Percentiles rank a stretch among this genome's conserved stretches.
Evolutionary conservation across 1,140 invertebrate species (phyloP).

Genomic region (Diorhabda sublineata): DNA sequence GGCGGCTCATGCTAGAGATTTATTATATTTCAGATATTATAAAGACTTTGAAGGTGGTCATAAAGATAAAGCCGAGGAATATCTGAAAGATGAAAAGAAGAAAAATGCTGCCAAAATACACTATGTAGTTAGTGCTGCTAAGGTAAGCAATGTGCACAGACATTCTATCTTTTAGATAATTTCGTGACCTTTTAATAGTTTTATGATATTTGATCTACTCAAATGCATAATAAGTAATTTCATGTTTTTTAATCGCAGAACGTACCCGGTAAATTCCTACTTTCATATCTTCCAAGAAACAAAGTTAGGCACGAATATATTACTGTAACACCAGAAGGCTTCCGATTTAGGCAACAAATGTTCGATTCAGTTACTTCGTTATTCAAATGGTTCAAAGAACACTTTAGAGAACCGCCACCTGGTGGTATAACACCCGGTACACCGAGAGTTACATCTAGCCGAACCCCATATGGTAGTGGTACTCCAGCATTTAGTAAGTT

Average conservation of each 20-base stretch:
- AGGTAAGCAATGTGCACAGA: constrained; percentile 46
- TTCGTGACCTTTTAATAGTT: too few relatives aligned
- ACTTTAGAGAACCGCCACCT: constrained; percentile 88
- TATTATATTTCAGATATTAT: constrained; percentile 90
- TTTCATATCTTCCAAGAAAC: constrained; percentile 87
- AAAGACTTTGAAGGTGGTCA: constrained; percentile 66
- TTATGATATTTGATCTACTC: too few relatives aligned
- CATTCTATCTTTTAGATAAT: too few relatives aligned
- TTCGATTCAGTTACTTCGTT: constrained; percentile 81
- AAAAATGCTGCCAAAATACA: constrained; percentile 85
- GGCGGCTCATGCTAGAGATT: constrained; percentile 86
- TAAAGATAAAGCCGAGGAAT: constrained; percentile 82
- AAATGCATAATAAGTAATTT: neutral
- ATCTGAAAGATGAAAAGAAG: constrained; percentile 79
- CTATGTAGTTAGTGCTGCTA: constrained; percentile 82
- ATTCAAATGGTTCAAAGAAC: constrained; percentile 97
- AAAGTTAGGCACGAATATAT: constrained; percentile 88
- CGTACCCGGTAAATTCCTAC: constrained; percentile 91
- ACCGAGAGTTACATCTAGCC: constrained; percentile 57
- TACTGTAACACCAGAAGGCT: constrained; percentile 87
- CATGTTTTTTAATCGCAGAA: constrained; percentile 52
- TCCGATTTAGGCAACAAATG: constrained; percentile 82
- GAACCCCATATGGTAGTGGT: constrained; percentile 58
- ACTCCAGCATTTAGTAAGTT: constrained; percentile 37
- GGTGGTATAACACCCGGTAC: constrained; percentile 67